These are phyloP conservation scores for Ceyx cyanopectus DNA, from an alignment of 2,113 vertebrate species.

Conservation along the genomic window DNA sequence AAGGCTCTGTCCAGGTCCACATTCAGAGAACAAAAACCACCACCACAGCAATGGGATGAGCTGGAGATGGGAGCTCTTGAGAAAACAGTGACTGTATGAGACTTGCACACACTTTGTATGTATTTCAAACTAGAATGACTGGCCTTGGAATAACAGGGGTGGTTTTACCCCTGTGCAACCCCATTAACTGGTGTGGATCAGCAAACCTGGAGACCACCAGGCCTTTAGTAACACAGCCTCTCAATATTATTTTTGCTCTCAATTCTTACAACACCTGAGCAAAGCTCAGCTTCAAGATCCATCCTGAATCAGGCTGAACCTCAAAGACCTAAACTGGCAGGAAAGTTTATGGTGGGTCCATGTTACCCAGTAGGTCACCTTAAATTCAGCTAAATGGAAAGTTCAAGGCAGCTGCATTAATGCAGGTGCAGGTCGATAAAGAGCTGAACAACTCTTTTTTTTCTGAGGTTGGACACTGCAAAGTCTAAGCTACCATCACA, in stretches of 20 bases:
- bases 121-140: not conserved
- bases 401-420: not conserved
- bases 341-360: not conserved
- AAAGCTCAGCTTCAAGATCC: not conserved
- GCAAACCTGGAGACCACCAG: not conserved
- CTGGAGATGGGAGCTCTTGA: not conserved
- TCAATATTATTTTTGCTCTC: not conserved
- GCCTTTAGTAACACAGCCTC: not conserved
- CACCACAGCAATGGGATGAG: not conserved
- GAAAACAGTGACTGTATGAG: not conserved
- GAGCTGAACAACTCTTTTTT: not conserved
- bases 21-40: not conserved
- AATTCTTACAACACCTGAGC: not conserved
- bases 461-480: not conserved
- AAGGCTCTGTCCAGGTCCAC: not conserved
- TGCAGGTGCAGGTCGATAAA: not conserved
- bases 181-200: fast-evolving
- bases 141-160: not conserved
- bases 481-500: not conserved
- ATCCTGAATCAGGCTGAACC: not conserved
- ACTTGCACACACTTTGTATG: not conserved
- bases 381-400: not conserved
- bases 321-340: not conserved
- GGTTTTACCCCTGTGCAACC: not conserved
- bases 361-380: not conserved